These are phyloP conservation scores for Austrolebias charrua DNA, from an alignment of 2,797 vertebrate species.

Conservation along the genomic window DNA sequence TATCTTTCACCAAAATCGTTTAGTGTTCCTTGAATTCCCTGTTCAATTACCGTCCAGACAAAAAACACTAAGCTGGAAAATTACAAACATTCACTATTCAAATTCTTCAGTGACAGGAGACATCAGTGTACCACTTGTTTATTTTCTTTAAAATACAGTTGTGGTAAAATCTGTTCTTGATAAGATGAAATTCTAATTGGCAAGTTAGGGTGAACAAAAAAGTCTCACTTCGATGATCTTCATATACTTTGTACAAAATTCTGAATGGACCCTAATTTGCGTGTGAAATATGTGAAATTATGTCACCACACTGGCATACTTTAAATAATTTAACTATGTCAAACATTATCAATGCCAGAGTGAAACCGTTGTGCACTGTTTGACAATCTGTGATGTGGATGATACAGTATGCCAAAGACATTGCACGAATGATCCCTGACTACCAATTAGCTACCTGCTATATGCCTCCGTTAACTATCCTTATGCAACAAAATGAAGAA, in stretches of 20 bases:
- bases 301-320: not conserved
- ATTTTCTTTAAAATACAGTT: not conserved
- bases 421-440: conserved; percentile 35
- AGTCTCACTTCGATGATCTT: not conserved
- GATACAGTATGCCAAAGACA: conserved; percentile 28
- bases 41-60: too few species aligned
- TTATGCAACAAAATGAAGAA: conserved; percentile 45
- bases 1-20: too few species aligned
- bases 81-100: too few species aligned
- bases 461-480: conserved; percentile 37
- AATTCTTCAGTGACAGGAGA: too few species aligned
- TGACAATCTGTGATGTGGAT: conserved; percentile 14
- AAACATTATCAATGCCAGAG: conserved; percentile 28
- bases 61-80: too few species aligned
- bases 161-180: not conserved
- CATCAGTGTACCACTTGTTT: too few species aligned
- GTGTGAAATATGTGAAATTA: conserved; percentile 22
- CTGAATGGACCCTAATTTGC: conserved; percentile 10
- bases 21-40: too few species aligned
- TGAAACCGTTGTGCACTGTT: conserved; percentile 26
- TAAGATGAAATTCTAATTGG: conserved; percentile 5
- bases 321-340: conserved; percentile 32
- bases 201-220: not conserved
- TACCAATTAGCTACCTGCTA: conserved; percentile 55
- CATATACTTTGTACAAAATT: conserved; percentile 2